A percentile compares a stretch with the other conserved stretches of the same genome.
phyloP scores from a whole-genome alignment of 2,113 vertebrate species.

The Myiopsitta monachus region DNA sequence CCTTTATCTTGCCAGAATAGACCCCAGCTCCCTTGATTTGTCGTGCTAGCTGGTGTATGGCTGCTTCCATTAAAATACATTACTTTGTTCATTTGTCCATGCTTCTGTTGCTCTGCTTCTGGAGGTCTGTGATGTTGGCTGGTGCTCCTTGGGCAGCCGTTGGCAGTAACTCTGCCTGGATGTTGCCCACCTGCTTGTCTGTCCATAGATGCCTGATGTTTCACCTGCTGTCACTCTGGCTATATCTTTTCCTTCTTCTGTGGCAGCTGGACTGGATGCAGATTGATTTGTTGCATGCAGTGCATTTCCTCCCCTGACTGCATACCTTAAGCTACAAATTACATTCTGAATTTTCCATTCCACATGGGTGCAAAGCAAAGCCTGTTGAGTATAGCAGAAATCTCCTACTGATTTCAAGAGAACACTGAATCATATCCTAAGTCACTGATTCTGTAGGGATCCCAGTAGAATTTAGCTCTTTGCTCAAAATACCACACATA shows the following conservation, averaged over 20 bases:
- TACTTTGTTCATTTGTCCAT: neutral
- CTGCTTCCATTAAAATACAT: neutral
- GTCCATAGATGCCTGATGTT: neutral
- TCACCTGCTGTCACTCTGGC: neutral
- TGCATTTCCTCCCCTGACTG: neutral
- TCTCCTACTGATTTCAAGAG: neutral
- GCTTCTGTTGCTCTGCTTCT: neutral
- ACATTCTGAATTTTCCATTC: constrained; percentile 8
- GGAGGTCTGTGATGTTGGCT: constrained; percentile 1
- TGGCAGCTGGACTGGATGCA: neutral
- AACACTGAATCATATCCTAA: neutral
- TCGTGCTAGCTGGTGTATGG: fast-evolving
- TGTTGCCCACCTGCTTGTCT: constrained; percentile 12
- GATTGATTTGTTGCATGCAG: constrained; percentile 14
- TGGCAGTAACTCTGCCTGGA: neutral
- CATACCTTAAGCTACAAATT: neutral
- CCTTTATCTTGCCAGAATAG: neutral
- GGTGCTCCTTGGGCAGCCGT: neutral
- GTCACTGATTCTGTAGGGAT: neutral
- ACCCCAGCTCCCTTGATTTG: neutral
- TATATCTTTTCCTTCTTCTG: neutral
- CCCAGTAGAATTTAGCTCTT: neutral
- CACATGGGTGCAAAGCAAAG: neutral
- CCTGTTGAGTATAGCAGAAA: neutral
- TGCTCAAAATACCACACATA: neutral